Conservation (phyloP, 2,888 invertebrate genomes). For the Lepidonotus clava region DNA sequence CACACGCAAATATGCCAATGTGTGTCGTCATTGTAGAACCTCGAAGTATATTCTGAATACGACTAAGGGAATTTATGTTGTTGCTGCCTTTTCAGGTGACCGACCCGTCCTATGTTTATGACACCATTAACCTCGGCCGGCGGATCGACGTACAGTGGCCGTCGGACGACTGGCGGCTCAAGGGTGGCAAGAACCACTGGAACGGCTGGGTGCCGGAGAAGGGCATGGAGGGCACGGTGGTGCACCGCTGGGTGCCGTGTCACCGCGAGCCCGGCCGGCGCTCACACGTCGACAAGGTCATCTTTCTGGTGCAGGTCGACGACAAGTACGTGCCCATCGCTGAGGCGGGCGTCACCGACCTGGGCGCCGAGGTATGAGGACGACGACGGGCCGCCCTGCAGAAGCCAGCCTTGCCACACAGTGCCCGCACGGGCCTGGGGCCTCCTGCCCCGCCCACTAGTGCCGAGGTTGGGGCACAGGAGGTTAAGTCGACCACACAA, state of each 20-base stretch:
- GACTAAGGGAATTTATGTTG: too few relatives aligned
- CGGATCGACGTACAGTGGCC: slow-evolving; percentile 98
- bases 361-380: slow-evolving; percentile 75
- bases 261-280: slow-evolving; percentile 92
- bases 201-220: slow-evolving; percentile 92
- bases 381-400: neutral
- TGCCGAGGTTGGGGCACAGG: too few relatives aligned
- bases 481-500: too few relatives aligned
- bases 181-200: slow-evolving; percentile 94
- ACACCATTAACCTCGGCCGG: slow-evolving; percentile 93
- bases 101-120: slow-evolving; percentile 85
- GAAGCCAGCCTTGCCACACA: neutral
- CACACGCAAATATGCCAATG: too few relatives aligned
- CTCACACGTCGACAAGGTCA: slow-evolving; percentile 95
- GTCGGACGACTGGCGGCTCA: slow-evolving; percentile 90
- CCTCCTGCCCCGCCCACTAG: too few relatives aligned
- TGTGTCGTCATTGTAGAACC: too few relatives aligned
- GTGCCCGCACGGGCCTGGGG: neutral
- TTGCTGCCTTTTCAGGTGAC: too few relatives aligned
- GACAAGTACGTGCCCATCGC: slow-evolving; percentile 96
- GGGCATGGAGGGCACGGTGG: slow-evolving; percentile 94
- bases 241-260: slow-evolving; percentile 96
- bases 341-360: slow-evolving; percentile 87
- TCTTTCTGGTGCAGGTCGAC: slow-evolving; percentile 94
- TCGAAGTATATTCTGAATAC: too few relatives aligned